Conservation (phyloP, 1,140 invertebrate genomes). For the Lanistes nyassanus region DNA sequence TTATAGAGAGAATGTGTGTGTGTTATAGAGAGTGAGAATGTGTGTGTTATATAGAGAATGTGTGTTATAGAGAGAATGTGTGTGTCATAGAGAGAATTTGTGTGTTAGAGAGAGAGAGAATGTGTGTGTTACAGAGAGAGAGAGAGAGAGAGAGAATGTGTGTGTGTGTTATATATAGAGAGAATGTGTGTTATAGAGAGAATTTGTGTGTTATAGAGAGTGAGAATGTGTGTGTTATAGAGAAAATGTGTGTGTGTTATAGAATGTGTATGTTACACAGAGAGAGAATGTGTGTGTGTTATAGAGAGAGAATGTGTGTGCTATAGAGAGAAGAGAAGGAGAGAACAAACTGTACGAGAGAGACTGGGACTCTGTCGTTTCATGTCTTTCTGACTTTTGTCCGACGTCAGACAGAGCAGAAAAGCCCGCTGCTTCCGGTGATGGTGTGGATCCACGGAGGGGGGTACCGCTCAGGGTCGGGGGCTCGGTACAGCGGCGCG, state of each 20-base stretch:
- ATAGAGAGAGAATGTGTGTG: background rate
- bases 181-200: too few species aligned
- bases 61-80: too few species aligned
- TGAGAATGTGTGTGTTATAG: background rate
- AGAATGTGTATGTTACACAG: background rate
- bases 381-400: background rate
- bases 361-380: background rate
- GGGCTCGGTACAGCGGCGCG: conserved; percentile 72
- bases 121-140: too few species aligned
- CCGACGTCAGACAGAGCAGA: background rate
- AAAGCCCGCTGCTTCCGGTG: background rate
- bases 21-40: too few species aligned
- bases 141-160: too few species aligned
- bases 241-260: background rate
- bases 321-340: background rate
- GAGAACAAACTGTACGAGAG: background rate
- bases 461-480: conserved; percentile 9
- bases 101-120: too few species aligned
- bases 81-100: too few species aligned
- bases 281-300: background rate
- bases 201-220: background rate
- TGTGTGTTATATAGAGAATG: too few species aligned
- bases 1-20: too few species aligned
- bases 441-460: background rate
- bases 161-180: too few species aligned